A percentile compares a stretch with the other conserved stretches of the same genome.
These are phyloP conservation scores for Nasonia vitripennis DNA, from an alignment of 1,140 invertebrate genomes.

Conservation along the genomic window DNA sequence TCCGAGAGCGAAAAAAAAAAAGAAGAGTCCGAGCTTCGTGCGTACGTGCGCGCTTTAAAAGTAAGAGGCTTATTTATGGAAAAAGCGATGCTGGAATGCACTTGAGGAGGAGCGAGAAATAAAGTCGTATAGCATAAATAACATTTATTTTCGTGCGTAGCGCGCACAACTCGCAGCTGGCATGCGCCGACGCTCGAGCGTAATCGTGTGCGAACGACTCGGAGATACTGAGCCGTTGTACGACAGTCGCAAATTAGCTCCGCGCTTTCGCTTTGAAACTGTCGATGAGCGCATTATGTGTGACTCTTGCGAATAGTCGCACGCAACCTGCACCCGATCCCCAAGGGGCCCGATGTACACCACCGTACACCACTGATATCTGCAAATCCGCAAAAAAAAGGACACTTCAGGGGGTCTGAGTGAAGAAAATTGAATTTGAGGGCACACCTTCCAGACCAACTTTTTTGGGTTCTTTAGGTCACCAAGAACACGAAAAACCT, in stretches of 20 bases:
- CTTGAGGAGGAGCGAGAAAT: slow-evolving; percentile 42
- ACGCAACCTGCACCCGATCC: background rate
- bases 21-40: slow-evolving; percentile 5
- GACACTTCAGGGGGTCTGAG: too few relatives aligned
- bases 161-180: background rate
- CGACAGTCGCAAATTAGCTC: slow-evolving; percentile 46
- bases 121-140: slow-evolving; percentile 50
- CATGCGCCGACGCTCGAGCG: background rate
- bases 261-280: slow-evolving; percentile 29
- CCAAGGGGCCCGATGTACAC: too few relatives aligned
- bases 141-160: slow-evolving; percentile 47
- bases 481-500: too few relatives aligned
- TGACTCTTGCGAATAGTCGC: too few relatives aligned
- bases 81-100: slow-evolving; percentile 38
- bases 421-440: too few relatives aligned
- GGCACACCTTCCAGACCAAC: too few relatives aligned
- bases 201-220: slow-evolving; percentile 21
- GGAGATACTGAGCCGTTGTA: slow-evolving; percentile 44
- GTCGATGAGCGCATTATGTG: slow-evolving; percentile 36
- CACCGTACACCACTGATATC: background rate
- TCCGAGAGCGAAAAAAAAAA: slow-evolving; percentile 2
- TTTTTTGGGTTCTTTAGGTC: too few relatives aligned
- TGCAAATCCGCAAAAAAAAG: too few relatives aligned
- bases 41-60: slow-evolving; percentile 25
- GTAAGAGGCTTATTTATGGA: slow-evolving; percentile 50